A percentile compares a stretch with the other conserved stretches of the same genome.
Evolutionary conservation across 2,888 invertebrate species (phyloP).

Genomic region (Cataglyphis livida): DNA sequence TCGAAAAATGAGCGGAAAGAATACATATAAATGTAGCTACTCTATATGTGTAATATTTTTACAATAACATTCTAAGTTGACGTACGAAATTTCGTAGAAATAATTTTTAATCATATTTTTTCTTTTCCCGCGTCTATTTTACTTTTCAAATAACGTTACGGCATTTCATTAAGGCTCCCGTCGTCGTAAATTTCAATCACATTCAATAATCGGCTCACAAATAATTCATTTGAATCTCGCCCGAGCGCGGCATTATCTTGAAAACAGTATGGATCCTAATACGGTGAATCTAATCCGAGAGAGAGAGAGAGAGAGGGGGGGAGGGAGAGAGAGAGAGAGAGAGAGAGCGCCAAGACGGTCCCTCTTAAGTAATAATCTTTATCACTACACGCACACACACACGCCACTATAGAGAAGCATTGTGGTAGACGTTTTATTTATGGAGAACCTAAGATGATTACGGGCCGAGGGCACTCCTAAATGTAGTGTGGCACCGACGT

Average conservation of each 20-base stretch:
- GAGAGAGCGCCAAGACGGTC: background rate
- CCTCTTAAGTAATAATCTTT: conserved; percentile 35
- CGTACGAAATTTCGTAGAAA: background rate
- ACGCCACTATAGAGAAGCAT: conserved; percentile 12
- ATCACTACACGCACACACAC: conserved; percentile 22
- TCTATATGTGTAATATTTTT: background rate
- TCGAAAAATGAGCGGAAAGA: background rate
- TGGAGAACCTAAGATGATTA: conserved; percentile 54
- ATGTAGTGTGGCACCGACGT: conserved; percentile 26
- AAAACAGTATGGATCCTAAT: background rate
- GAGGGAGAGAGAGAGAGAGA: background rate
- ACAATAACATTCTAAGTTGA: background rate
- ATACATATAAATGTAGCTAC: background rate
- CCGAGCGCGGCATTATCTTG: conserved; percentile 28
- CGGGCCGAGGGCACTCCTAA: conserved; percentile 50
- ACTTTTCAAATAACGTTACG: background rate
- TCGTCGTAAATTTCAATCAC: conserved; percentile 26
- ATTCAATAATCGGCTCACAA: conserved; percentile 17
- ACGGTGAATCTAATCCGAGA: background rate
- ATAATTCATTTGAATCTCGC: conserved; percentile 30
- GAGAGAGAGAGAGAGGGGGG: background rate
- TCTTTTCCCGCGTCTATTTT: background rate
- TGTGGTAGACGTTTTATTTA: conserved; percentile 57
- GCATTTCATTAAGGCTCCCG: background rate
- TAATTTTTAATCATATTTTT: background rate